Evolutionary conservation across 2,888 invertebrate genomes (phyloP).

Genomic region (Pinctada fucata): DNA sequence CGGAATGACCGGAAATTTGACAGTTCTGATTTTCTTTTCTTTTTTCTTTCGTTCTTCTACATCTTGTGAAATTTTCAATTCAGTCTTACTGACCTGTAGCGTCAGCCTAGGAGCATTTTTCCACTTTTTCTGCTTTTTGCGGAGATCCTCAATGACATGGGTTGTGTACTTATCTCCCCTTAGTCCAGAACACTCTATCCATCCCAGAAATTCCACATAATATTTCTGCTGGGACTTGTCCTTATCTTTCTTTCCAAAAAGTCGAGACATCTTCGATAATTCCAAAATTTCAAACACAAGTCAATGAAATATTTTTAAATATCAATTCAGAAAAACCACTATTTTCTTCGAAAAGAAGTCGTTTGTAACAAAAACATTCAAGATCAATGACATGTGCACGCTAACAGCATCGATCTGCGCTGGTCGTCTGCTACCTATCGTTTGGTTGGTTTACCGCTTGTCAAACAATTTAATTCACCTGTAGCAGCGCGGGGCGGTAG

Average conservation of each 20-base stretch:
- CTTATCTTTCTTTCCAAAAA: slow-evolving; percentile 39
- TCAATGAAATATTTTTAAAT: no score
- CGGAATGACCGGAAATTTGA: slow-evolving; percentile 81
- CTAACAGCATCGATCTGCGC: background rate
- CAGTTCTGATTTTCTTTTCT: slow-evolving; percentile 79
- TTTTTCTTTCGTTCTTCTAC: slow-evolving; percentile 75
- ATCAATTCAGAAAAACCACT: no score
- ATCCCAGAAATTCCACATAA: slow-evolving; percentile 87
- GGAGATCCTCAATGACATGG: slow-evolving; percentile 89
- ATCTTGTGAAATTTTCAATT: slow-evolving; percentile 94
- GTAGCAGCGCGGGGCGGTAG: slow-evolving; percentile 9
- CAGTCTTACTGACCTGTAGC: slow-evolving; percentile 84
- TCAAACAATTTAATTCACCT: slow-evolving; percentile 24
- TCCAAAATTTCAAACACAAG: background rate
- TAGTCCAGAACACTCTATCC: slow-evolving; percentile 93
- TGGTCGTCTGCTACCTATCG: background rate
- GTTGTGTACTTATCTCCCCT: slow-evolving; percentile 90
- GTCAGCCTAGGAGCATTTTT: slow-evolving; percentile 89
- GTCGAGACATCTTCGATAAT: slow-evolving; percentile 33
- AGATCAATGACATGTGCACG: background rate
- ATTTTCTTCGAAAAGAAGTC: background rate
- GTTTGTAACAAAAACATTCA: background rate
- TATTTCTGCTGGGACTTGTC: slow-evolving; percentile 74
- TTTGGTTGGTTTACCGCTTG: background rate
- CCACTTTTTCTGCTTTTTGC: slow-evolving; percentile 89